Conservation (phyloP, 2,113 vertebrate species). For the Acrocephalus kingi region DNA sequence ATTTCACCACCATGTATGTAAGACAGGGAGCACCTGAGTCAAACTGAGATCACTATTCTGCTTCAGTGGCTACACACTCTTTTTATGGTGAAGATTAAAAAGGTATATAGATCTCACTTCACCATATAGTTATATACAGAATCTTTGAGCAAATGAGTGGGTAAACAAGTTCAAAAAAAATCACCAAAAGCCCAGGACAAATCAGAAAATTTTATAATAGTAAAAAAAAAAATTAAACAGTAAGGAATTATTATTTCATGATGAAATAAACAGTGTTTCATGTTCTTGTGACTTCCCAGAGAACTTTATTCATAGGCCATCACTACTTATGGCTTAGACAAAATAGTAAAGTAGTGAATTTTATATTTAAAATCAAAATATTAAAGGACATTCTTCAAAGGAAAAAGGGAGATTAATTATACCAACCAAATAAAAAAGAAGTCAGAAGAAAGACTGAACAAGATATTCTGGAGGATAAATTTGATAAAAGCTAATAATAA, state of each 20-base stretch:
- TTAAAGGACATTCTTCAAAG: neutral
- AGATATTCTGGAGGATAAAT: neutral
- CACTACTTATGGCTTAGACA: neutral
- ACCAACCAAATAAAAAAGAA: neutral
- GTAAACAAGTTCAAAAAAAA: neutral
- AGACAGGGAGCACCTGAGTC: neutral
- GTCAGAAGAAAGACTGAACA: neutral
- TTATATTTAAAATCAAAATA: neutral
- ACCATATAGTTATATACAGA: neutral
- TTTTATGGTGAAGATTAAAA: neutral
- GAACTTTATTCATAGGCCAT: neutral
- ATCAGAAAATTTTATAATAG: neutral
- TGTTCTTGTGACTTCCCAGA: neutral
- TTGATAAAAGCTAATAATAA: neutral
- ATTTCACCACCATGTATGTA: neutral
- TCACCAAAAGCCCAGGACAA: neutral
- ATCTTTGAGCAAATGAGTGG: neutral
- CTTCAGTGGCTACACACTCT: neutral
- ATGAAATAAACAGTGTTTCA: neutral
- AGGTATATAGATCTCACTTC: neutral
- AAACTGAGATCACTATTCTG: neutral
- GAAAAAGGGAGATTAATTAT: neutral
- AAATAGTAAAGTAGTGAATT: neutral
- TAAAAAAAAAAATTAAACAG: neutral
- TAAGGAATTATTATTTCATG: neutral